These are phyloP conservation scores for Drosophila azteca DNA, from an alignment of 1,140 invertebrate genomes.

Conservation along the genomic window DNA sequence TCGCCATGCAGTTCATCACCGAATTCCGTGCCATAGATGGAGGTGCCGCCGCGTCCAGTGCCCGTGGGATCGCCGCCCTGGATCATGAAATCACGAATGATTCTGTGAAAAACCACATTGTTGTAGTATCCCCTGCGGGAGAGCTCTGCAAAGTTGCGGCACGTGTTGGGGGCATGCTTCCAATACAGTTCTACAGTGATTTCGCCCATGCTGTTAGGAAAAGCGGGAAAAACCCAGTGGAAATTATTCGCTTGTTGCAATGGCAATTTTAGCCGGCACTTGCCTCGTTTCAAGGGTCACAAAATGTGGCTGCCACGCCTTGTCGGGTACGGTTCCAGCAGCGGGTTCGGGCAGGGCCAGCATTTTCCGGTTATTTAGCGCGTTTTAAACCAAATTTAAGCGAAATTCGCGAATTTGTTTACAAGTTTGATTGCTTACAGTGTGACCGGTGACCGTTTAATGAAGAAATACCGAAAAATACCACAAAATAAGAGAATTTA, in stretches of 20 bases:
- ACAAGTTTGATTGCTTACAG: not conserved
- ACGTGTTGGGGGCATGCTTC: conserved; percentile 98
- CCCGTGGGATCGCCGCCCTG: conserved; percentile 97
- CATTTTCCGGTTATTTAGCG: conserved; percentile 19
- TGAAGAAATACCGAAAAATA: too few species aligned
- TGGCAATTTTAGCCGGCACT: conserved; percentile 65
- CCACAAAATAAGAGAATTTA: too few species aligned
- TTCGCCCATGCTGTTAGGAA: conserved; percentile 93
- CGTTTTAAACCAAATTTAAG: not conserved
- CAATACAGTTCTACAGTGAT: conserved; percentile 97
- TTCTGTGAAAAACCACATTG: conserved; percentile 97
- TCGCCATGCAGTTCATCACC: conserved; percentile 98
- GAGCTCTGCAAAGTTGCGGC: conserved; percentile 98
- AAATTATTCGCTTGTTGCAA: not conserved
- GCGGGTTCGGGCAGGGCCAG: conserved; percentile 48
- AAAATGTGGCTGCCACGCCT: conserved; percentile 93
- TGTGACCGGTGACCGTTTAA: too few species aligned
- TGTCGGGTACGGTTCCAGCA: conserved; percentile 89
- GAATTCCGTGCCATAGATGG: conserved; percentile 98
- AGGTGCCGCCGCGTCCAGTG: conserved; percentile 96
- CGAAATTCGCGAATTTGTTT: conserved; percentile 8
- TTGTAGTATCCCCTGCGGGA: conserved; percentile 97
- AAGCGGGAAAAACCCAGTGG: not conserved
- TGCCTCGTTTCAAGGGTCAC: conserved; percentile 92
- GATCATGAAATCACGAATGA: conserved; percentile 99